Evolutionary conservation across 2,888 invertebrate genomes (phyloP).

Genomic region (Rhabditophanes sp.): DNA sequence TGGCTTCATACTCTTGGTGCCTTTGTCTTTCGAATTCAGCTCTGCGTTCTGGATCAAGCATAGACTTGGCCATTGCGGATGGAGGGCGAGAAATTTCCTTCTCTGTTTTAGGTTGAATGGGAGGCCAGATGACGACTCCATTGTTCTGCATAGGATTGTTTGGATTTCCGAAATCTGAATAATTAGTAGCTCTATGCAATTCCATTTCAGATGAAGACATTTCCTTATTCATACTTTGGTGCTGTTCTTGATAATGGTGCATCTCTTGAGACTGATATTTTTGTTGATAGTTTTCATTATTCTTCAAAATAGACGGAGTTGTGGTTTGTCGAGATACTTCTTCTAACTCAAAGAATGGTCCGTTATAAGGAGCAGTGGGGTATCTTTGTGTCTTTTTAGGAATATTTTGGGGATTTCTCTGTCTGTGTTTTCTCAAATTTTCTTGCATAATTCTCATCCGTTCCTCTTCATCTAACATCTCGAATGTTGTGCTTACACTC

Average conservation of each 20-base stretch:
- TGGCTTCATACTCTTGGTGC: constrained; percentile 29
- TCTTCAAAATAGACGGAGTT: constrained; percentile 8
- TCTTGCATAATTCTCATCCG: constrained; percentile 30
- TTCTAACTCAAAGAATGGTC: constrained; percentile 40
- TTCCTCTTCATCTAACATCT: constrained; percentile 19
- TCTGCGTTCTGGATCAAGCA: constrained; percentile 31
- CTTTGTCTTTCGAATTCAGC: constrained; percentile 32
- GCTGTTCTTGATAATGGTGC: constrained; percentile 2
- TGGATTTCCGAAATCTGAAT: not conserved
- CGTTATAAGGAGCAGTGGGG: constrained; percentile 31
- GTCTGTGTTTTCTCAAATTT: constrained; percentile 29
- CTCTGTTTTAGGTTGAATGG: constrained; percentile 14
- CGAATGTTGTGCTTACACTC: not conserved
- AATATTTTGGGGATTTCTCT: constrained; percentile 4
- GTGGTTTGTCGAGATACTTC: constrained; percentile 16
- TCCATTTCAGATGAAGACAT: constrained; percentile 16
- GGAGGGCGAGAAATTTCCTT: constrained; percentile 20
- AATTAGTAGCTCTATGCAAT: constrained; percentile 13
- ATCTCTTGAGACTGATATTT: constrained; percentile 7
- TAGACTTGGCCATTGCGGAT: constrained; percentile 26
- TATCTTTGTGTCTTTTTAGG: constrained; percentile 4
- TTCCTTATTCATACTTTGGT: constrained; percentile 7
- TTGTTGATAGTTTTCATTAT: constrained; percentile 10
- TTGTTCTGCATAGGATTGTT: too few relatives aligned
- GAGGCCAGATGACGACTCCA: constrained; percentile 40